Evolutionary conservation across 2,888 invertebrate genomes (phyloP), one percentile per base, ranked within the genome.

Genomic region (Idaea straminata): DNA sequence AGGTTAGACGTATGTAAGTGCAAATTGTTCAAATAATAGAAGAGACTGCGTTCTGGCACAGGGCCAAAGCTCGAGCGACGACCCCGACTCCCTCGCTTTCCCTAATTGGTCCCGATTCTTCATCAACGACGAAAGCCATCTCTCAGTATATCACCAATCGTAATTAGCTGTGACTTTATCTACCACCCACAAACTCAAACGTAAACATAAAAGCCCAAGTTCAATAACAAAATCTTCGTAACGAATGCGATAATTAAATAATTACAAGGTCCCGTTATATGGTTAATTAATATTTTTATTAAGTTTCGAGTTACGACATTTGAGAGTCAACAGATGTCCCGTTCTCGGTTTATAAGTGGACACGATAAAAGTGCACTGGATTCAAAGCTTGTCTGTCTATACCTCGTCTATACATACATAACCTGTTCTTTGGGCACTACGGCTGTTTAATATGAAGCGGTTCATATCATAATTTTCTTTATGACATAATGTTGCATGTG

Each of bases 291-390:
- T 59, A 7, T 64, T 69, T 59, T 59, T 58, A 64, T 57, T 57
- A 70, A 68, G 71, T 74, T 68, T 73, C 62, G 65, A 72, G 77
- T 80, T 79, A 79, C 75, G 76, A 81, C 82, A 89, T 88, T 89
- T 79, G 84, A 87, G 83, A 81, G 67, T 68, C 73, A 80, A 87
- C 91, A 91, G 87, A 91, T 91, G 90, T 85, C 83, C 73, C 79
- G 69, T 73, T 77, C 64, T 72, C 15, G 58, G 25, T 25, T 84
- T 87, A 88, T 86, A 87, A 81, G 80, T 68, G 72, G 69, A 74
- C 71, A 73, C 86, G 87, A 88, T 89, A 88, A 86, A 80, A 83
- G 82, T 77, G 80, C 79, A 81, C 79, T 83, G 81, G 82, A 77
- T 76, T 81, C 75, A 75, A 78, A 80, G 79, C 77, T 75, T 74